Evolutionary conservation across 2,888 invertebrate genomes (phyloP), one percentile per base, ranked within the genome.

Genomic region (Parthenolecanium corni): DNA sequence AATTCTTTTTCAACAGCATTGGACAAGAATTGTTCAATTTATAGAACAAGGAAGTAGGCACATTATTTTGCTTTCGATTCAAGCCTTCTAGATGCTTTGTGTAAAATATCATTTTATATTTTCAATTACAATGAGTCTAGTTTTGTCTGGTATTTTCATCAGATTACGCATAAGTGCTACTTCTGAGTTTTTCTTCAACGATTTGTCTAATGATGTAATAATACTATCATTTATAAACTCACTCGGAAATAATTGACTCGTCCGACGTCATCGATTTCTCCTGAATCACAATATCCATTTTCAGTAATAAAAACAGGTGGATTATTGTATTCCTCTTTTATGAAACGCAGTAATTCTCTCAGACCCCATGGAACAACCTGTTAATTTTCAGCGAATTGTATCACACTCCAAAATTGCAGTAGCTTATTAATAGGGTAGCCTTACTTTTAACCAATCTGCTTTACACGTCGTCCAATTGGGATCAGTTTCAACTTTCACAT

Each of bases 321-420:
- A 44, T 67, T 67, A 9, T 54, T 49, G 46, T 66, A 67, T 38
- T 67, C 66, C 21, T 74, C 66, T 67, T 75, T 76, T 52, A 78
- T 68, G 73, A 75, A 76, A 1, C 69, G 70, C 9, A 79, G 67
- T n/a, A 73, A 66, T 9, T 71, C 70, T 1, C 76, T 71, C 0
- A 80, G 68, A 0, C 79, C 79, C 70, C 74, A 72, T 0, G 80
- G 79, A 38, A 76, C 71, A 1, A 73, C 68, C 76, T 77, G 68
- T 1, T 31, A 58, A 54, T 31, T 31, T 31, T n/a, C 20, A 46
- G 18, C n/a, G n/a, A n/a, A 18, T 16, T 16, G 14, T 16, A 46
- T 2, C 20, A 16, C 14, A 12, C 3, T 16, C 18, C 16, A 46
- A 16, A 18, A n/a, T n/a, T n/a, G n/a, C n/a, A n/a, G n/a, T n/a